Conservation (phyloP, 2,797 vertebrate species). For the Xenops minutus region DNA sequence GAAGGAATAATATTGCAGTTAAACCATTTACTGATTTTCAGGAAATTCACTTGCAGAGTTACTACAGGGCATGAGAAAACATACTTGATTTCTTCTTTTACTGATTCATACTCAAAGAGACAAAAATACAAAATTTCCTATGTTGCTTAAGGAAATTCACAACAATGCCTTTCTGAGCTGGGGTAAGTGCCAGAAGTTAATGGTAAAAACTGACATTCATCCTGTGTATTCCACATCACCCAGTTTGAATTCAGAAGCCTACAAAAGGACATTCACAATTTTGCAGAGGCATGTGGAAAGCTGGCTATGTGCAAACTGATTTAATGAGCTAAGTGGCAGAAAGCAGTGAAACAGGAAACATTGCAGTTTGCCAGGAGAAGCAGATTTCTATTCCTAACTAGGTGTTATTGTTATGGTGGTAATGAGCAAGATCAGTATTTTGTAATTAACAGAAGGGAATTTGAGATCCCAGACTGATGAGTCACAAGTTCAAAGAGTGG, state of each 20-base stretch:
- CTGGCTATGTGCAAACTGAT: not conserved
- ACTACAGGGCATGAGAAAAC: not conserved
- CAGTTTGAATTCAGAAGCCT: not conserved
- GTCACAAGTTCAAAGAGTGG: constrained; percentile 14
- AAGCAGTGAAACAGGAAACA: not conserved
- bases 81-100: not conserved
- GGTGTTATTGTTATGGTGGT: not conserved
- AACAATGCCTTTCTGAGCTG: not conserved
- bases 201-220: not conserved
- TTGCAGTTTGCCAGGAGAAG: not conserved
- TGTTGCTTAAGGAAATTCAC: not conserved
- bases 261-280: not conserved
- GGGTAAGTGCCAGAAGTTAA: not conserved
- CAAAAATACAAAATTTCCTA: not conserved
- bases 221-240: not conserved
- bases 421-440: not conserved
- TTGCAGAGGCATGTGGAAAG: not conserved
- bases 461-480: constrained; percentile 6
- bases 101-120: not conserved
- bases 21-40: not conserved
- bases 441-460: constrained; percentile 27
- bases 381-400: not conserved
- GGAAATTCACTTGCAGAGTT: not conserved
- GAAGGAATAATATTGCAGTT: not conserved
- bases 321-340: not conserved